A percentile compares a stretch with the other conserved stretches of the same genome.
These are phyloP conservation scores for Aspidiotus rigidus DNA, from an alignment of 2,888 invertebrate species.

Conservation along the genomic window DNA sequence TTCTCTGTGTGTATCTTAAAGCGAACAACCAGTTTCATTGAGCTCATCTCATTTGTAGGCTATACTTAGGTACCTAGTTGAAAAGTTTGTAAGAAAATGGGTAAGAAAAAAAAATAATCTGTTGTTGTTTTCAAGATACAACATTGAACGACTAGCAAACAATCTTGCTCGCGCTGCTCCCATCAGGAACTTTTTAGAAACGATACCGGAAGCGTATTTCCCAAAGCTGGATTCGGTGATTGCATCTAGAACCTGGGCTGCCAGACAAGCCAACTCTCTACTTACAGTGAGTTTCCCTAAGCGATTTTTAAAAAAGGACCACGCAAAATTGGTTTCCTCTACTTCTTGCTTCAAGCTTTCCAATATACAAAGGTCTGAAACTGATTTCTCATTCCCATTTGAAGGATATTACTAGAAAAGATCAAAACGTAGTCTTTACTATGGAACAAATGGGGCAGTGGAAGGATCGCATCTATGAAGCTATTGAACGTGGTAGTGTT, in stretches of 20 bases:
- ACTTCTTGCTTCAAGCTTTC: too few relatives aligned
- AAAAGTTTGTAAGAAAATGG: too few relatives aligned
- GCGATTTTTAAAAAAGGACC: too few relatives aligned
- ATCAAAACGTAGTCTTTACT: conserved; percentile 57
- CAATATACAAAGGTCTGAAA: too few relatives aligned
- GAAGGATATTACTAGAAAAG: conserved; percentile 56
- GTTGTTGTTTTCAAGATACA: conserved; percentile 51
- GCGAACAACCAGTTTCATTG: background rate
- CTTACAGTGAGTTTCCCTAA: conserved; percentile 36
- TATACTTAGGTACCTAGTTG: too few relatives aligned
- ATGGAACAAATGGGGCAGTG: conserved; percentile 62
- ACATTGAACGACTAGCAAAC: conserved; percentile 65
- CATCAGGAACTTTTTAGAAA: conserved; percentile 55
- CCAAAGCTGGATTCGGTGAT: conserved; percentile 71
- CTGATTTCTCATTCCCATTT: conserved; percentile 39
- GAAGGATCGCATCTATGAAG: conserved; percentile 62
- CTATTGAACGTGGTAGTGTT: conserved; percentile 54
- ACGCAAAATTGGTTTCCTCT: too few relatives aligned
- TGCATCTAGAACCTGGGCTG: conserved; percentile 64
- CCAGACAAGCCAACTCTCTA: conserved; percentile 44
- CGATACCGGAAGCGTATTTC: conserved; percentile 72
- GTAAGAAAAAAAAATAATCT: too few relatives aligned
- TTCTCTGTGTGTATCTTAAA: background rate
- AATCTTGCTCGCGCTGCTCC: conserved; percentile 54
- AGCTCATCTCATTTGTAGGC: too few relatives aligned